A percentile compares a stretch with the other conserved stretches of the same genome.
Conservation (phyloP, 2,888 invertebrate genomes). For the Euproctis similis region DNA sequence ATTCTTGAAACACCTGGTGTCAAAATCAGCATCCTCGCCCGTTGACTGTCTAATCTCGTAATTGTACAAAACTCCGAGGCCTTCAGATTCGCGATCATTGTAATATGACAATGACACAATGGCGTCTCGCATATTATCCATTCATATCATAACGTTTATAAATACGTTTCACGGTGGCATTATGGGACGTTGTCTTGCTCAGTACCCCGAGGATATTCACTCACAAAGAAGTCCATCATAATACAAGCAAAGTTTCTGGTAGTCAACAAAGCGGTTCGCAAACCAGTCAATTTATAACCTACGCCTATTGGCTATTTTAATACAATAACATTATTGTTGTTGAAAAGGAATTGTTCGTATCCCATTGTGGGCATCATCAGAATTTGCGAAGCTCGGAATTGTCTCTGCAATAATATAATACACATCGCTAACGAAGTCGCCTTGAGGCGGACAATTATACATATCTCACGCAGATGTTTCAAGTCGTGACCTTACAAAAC, state of each 20-base stretch:
- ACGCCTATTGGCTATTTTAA: constrained; percentile 74
- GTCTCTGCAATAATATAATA: too few species aligned
- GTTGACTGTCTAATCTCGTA: constrained; percentile 51
- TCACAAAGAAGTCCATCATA: constrained; percentile 66
- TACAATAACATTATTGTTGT: constrained; percentile 66
- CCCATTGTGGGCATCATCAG: constrained; percentile 52
- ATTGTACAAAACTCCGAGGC: constrained; percentile 64
- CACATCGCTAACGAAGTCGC: constrained; percentile 57
- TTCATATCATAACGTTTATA: constrained; percentile 73
- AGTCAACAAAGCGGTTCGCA: constrained; percentile 57
- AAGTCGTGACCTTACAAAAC: constrained; percentile 22
- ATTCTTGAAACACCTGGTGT: constrained; percentile 33
- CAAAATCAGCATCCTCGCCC: constrained; percentile 30
- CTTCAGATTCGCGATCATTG: constrained; percentile 39
- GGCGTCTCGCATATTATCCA: constrained; percentile 61
- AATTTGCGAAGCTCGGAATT: constrained; percentile 72
- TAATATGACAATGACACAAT: constrained; percentile 45
- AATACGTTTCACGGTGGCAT: constrained; percentile 66
- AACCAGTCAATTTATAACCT: constrained; percentile 74
- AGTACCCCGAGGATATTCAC: constrained; percentile 63
- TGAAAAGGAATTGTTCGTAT: constrained; percentile 43
- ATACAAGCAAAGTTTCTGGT: constrained; percentile 58
- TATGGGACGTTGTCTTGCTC: constrained; percentile 58
- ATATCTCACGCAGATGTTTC: constrained; percentile 26
- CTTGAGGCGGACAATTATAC: constrained; percentile 33